phyloP scores from a whole-genome alignment of 2,113 vertebrate species.

The Brienomyrus brachyistius region DNA sequence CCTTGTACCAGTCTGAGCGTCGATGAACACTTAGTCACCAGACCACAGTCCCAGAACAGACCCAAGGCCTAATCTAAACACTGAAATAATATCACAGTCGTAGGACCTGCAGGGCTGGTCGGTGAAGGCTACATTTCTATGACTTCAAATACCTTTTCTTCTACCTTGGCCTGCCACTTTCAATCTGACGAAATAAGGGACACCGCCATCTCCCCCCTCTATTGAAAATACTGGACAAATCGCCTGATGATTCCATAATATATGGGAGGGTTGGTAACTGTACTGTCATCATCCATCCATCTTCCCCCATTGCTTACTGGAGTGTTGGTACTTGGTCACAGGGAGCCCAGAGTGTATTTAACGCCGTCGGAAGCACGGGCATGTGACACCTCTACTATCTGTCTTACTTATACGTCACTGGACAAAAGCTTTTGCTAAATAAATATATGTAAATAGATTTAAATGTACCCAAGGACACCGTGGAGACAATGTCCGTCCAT shows the following conservation, averaged over 20 bases:
- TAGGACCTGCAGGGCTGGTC: not conserved
- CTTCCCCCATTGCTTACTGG: not conserved
- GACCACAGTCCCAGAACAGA: not conserved
- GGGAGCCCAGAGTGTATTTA: not conserved
- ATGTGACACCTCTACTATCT: not conserved
- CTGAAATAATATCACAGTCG: not conserved
- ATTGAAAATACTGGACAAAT: not conserved
- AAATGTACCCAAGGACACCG: not conserved
- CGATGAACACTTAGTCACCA: not conserved
- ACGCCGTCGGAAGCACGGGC: not conserved
- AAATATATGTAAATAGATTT: not conserved
- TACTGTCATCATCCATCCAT: not conserved
- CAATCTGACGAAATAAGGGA: not conserved
- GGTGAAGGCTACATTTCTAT: not conserved
- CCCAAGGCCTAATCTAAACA: not conserved
- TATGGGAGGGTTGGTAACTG: not conserved
- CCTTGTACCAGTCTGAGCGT: not conserved
- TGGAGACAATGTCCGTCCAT: not conserved
- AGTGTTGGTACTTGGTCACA: not conserved
- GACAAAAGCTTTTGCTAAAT: not conserved
- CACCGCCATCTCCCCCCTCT: not conserved
- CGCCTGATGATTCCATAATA: not conserved
- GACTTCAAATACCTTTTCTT: not conserved
- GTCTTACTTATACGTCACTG: not conserved
- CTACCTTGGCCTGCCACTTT: not conserved